Evolutionary conservation across 2,888 invertebrate genomes (phyloP), one percentile per base, ranked within the genome.

Genomic region (Orgyia antiqua): DNA sequence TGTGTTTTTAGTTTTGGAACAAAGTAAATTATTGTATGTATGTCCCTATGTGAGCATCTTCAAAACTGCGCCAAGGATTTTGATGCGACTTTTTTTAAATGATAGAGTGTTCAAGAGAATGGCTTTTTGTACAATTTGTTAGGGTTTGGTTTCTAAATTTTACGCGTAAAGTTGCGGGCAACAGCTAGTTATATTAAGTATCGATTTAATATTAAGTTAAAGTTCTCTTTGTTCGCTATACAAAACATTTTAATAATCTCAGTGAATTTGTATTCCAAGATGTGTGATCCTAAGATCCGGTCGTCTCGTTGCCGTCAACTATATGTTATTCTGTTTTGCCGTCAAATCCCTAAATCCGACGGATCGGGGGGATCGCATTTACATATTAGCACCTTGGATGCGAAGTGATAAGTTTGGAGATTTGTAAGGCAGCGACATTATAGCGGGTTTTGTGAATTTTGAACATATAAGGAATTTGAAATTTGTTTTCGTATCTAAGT

Each of bases 311-410:
- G 32, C 42, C 41, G 35, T 39, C 46, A 42, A 35, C 42, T 41
- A 42, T 52, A 48, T 42, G 50, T 59, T 59, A 57, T 55, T 54
- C 52, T 45, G 54, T 55, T 57, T 51, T 35, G 42, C 31, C 43
- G 42, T 28, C 39, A 24, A 32, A 48, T 42, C 41, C 36, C 33
- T 26, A 32, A 43, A 47, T 51, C 34, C 48, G 37, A 26, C 28
- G 54, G 47, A 48, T 55, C 42, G 33, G 21, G 32, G n/a, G 27
- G 17, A 39, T 25, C 49, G 31, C 36, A 59, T 61, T 61, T 57
- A 58, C 61, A 61, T 61, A 54, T 57, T 53, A 58, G 39, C 51
- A 42, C 50, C 35, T 35, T 27, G 13, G 27, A 30, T 30, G 15
- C 23, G 19, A 11, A 30, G 30, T 24, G 36, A 31, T 28, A 36